Evolutionary conservation across 1,140 invertebrate species (phyloP), one percentile per base, ranked within the genome.

Genomic region (Drosophila melanica): DNA sequence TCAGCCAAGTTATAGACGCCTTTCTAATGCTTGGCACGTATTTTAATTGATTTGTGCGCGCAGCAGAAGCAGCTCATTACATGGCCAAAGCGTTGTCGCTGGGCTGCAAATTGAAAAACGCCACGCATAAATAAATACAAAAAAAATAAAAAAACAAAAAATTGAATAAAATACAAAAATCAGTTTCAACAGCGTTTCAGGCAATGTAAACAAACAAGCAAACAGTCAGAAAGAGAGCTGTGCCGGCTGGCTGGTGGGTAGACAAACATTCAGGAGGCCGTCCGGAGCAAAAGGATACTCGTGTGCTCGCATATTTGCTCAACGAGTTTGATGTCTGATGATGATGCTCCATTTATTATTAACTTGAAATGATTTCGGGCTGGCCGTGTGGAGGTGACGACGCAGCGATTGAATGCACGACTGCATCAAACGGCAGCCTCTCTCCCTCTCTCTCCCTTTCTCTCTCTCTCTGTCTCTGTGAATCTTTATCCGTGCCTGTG

Each of bases 321-420:
- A 71, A 76, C 85, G 81, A 85, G 82, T 81, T 86, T 86, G 82
- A 86, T 89, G 85, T 78, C 85, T 89, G 77, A 80, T 81, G 86
- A 82, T 86, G 86, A 82, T 90, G 87, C 87, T 87, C 82, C 87
- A 90, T 90, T 90, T 90, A 90, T 90, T 90, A 90, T 90, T 90
- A 90, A 90, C 87, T 90, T 82, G 87, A 90, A 90, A 90, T 90
- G 87, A 90, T 90, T 90, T 90, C 87, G 80, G 84, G 84, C 84
- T 89, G 76, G 84, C 64, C 66, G 73, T 72, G 57, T 63, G 64
- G 58, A 90, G 85, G 85, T 86, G 90, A 91, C 90, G 90, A 91
- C 84, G 80, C 81, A 91, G 78, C 90, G 77, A 91, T 91, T 91
- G 90, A 90, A 91, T 91, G 90, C 90, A 91, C 90, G 90, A 91